Evolutionary conservation across 2,113 vertebrate genomes (phyloP), one percentile per base, ranked within the genome.

Genomic region (Tetraodon nigroviridis): DNA sequence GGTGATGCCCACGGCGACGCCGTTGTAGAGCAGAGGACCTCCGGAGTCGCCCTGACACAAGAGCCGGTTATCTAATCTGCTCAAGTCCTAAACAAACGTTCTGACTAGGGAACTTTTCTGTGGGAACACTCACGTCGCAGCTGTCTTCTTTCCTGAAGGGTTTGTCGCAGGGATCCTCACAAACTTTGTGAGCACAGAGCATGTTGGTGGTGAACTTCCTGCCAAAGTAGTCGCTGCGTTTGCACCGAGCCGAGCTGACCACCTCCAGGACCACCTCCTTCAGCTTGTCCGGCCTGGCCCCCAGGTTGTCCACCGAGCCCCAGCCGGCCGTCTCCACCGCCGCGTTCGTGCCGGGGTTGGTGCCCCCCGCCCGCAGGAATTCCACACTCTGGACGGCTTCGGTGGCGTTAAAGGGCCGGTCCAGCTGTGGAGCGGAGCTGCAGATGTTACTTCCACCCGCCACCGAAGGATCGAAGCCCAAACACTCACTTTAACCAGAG

Each of bases 1-100:
- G 1, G 92, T 93, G 71, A 95, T 90, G 21, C 93, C 93, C 47
- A 93, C 90, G 4, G 71, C 90, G 24, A 85, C 48, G 1, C 82
- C 83, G 0, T 90, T 82, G 70, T 55, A 84, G 59, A 88, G 75
- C 49, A 88, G 77, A 18, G 87, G 87, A 22, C 87, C 87, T 0
- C 87, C 87, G 5, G 87, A 88, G 55, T 88, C 87, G 0, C 87
- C 85, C 87, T 87, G 68, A 12, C 32, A 37, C 32, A 37, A 37
- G 24, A 27, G 24, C 3, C 24, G 7, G 24, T 27, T 6, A 27
- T 6, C 24, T 27, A 27, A 6, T 27, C 24, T 27, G 24, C 24
- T 27, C 1, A 27, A 27, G 24, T 4, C 3, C 24, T 27, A 27
- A 27, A 27, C 24, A 27, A 27, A 27, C 24, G 24, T 5, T 27